These are phyloP conservation scores for Calephelis virginiensis DNA, from an alignment of 1,140 invertebrate genomes.

Conservation along the genomic window DNA sequence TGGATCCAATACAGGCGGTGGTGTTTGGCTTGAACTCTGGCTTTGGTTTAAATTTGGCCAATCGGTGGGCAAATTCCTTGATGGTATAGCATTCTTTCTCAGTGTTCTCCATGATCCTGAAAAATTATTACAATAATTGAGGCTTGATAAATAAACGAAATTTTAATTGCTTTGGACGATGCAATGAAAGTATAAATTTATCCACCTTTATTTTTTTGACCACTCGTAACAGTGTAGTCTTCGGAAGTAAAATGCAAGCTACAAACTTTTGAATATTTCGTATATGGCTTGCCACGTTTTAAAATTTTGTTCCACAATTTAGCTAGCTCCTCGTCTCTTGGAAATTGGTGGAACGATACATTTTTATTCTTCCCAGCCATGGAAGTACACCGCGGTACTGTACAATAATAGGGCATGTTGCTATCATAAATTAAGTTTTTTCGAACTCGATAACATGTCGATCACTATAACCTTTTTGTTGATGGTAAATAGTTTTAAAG, in stretches of 20 bases:
- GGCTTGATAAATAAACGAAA: background rate
- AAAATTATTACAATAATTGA: conserved; percentile 18
- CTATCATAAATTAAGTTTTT: conserved; percentile 30
- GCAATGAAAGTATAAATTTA: conserved; percentile 11
- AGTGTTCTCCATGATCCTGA: conserved; percentile 70
- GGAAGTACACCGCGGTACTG: conserved; percentile 71
- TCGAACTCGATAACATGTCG: conserved; percentile 7
- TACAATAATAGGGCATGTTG: conserved; percentile 75
- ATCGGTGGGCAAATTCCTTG: conserved; percentile 63
- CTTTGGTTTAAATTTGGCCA: conserved; percentile 37
- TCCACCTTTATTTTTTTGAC: conserved; percentile 70
- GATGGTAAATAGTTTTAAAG: background rate
- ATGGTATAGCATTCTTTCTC: conserved; percentile 69
- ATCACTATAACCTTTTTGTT: background rate
- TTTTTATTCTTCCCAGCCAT: conserved; percentile 74
- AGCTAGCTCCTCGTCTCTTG: conserved; percentile 63
- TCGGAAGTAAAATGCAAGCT: conserved; percentile 70
- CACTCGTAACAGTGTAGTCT: conserved; percentile 70
- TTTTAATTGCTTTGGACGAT: no score
- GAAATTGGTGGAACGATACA: conserved; percentile 74
- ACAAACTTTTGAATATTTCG: conserved; percentile 76
- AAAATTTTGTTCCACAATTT: conserved; percentile 68
- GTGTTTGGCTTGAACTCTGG: conserved; percentile 29
- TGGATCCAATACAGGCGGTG: conserved; percentile 38
- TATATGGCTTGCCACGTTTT: conserved; percentile 71